Evolutionary conservation across 2,888 invertebrate genomes (phyloP), one percentile per base, ranked within the genome.

Genomic region (Microdon myrmicae): DNA sequence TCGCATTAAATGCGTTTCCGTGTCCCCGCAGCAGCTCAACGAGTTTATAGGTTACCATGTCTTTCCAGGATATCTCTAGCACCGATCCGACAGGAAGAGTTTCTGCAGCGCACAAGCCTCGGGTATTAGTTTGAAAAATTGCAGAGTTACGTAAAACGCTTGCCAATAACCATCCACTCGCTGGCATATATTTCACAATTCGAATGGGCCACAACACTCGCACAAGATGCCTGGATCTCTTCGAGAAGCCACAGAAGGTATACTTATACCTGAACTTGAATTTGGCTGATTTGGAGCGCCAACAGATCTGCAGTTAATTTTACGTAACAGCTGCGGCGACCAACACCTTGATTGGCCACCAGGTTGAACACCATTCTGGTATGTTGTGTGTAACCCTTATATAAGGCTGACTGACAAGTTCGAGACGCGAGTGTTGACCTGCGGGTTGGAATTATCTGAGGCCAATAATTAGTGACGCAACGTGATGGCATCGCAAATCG

Each of bases 191-290:
- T n/a, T n/a, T n/a, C n/a, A n/a, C n/a, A n/a, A n/a, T n/a, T n/a
- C n/a, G n/a, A n/a, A n/a, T n/a, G n/a, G n/a, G n/a, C n/a, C n/a
- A n/a, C n/a, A n/a, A n/a, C n/a, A n/a, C n/a, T n/a, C n/a, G n/a
- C n/a, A n/a, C n/a, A n/a, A n/a, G n/a, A n/a, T n/a, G n/a, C n/a
- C n/a, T n/a, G n/a, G n/a, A n/a, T n/a, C n/a, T n/a, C n/a, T n/a
- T n/a, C n/a, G n/a, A n/a, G n/a, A n/a, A n/a, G n/a, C n/a, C n/a
- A 41, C 37, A 17, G 13, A 47, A 8, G 29, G 38, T 35, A 45
- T 25, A 44, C 55, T 61, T 59, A 53, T 31, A 25, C 31, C 14
- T 61, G 45, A 61, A 55, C 55, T 61, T 61, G 61, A 61, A 41
- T 47, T 39, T 32, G 26, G 26, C 7, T 13, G 48, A 59, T 59